Evolutionary conservation across 2,888 invertebrate species (phyloP).

Genomic region (Dicranocentrus wangi): DNA sequence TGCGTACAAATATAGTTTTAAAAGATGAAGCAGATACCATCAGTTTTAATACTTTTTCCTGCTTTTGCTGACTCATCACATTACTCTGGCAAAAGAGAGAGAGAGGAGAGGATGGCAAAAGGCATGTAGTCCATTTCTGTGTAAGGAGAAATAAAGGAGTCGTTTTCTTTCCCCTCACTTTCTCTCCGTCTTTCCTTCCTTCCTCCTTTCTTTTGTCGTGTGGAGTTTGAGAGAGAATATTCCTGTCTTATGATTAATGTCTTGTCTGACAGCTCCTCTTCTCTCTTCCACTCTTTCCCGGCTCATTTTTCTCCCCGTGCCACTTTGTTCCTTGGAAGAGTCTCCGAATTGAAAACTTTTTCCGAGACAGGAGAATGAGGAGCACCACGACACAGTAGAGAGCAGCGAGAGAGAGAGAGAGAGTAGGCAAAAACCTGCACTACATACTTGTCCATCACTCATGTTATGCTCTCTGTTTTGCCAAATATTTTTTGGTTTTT

Average conservation of each 20-base stretch:
- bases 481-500: not conserved
- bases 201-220: not conserved
- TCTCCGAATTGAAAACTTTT: not conserved
- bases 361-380: not conserved
- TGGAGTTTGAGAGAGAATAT: not conserved
- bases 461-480: not conserved
- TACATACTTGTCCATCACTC: conserved; percentile 6
- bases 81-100: not conserved
- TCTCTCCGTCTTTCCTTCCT: not conserved
- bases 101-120: not conserved
- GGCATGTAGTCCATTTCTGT: not conserved
- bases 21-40: not conserved
- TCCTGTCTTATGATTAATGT: conserved; percentile 53
- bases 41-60: not conserved
- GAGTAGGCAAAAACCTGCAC: not conserved
- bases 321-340: not conserved
- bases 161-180: not conserved
- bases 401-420: not conserved
- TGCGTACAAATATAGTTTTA: not conserved
- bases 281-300: not conserved
- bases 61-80: conserved; percentile 32
- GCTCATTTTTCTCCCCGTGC: conserved; percentile 2
- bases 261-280: conserved; percentile 28
- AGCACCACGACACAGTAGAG: not conserved
- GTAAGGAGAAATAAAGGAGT: not conserved